Percentiles rank a stretch among this genome's conserved stretches.
Evolutionary conservation across 2,888 invertebrate genomes (phyloP).

Genomic region (Desoria tigrina): DNA sequence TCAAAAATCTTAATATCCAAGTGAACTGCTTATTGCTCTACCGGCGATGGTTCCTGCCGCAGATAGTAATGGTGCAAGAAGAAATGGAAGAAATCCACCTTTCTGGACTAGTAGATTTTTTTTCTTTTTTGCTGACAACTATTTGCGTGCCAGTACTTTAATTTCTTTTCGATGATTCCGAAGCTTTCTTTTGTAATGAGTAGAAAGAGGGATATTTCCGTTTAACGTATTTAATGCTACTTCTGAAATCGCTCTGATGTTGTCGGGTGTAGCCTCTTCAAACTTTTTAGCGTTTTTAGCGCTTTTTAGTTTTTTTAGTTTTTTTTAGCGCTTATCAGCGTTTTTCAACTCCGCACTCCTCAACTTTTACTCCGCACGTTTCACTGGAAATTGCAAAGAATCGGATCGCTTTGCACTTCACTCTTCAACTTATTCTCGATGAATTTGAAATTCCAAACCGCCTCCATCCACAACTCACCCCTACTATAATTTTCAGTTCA

Average conservation of each 20-base stretch:
- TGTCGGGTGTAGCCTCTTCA: slow-evolving; percentile 16
- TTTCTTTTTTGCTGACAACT: slow-evolving; percentile 10
- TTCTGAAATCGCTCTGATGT: slow-evolving; percentile 24
- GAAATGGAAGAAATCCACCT: slow-evolving; percentile 15
- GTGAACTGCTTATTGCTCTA: slow-evolving; percentile 9
- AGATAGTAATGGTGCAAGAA: slow-evolving; percentile 26
- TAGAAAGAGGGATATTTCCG: neutral
- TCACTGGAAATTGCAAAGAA: too few relatives aligned
- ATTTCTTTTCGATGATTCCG: neutral
- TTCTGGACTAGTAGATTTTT: slow-evolving; percentile 13
- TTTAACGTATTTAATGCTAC: slow-evolving; percentile 4
- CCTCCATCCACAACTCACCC: too few relatives aligned
- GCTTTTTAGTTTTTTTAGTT: too few relatives aligned
- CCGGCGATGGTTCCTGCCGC: slow-evolving; percentile 27
- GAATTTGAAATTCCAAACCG: too few relatives aligned
- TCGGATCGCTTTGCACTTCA: too few relatives aligned
- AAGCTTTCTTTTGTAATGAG: neutral
- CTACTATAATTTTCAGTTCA: too few relatives aligned
- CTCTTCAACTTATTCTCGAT: too few relatives aligned
- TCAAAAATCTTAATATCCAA: slow-evolving; percentile 1
- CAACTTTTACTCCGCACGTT: too few relatives aligned
- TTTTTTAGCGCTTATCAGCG: too few relatives aligned
- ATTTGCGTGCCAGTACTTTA: slow-evolving; percentile 8
- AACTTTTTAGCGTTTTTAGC: too few relatives aligned
- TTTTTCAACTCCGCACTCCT: too few relatives aligned